Evolutionary conservation across 1,140 invertebrate species (phyloP).

Genomic region (Wiebesia pumilae): DNA sequence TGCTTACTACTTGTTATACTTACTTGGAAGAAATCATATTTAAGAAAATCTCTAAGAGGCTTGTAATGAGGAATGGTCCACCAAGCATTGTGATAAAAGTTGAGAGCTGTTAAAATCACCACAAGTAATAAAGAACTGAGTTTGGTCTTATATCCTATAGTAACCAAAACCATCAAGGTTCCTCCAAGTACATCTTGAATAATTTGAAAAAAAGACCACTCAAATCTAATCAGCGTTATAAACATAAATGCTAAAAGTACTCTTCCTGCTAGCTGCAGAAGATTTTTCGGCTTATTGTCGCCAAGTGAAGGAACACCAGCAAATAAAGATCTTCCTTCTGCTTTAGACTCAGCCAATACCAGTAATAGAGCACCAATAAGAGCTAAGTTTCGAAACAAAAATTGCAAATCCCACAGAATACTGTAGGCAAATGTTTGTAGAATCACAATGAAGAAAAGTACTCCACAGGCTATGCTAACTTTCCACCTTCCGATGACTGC

Average conservation of each 20-base stretch:
- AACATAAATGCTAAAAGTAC: conserved; percentile 99
- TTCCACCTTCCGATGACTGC: conserved; percentile 95
- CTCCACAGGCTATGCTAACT: conserved; percentile 95
- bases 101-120: conserved; percentile 90
- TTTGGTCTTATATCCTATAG: conserved; percentile 99
- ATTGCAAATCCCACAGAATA: conserved; percentile 98
- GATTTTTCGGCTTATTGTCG: conserved; percentile 98
- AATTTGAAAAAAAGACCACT: conserved; percentile 92
- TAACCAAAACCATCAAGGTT: conserved; percentile 95
- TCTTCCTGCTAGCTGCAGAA: conserved; percentile 96
- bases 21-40: conserved; percentile 99
- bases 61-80: conserved; percentile 97
- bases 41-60: conserved; percentile 98
- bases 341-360: conserved; percentile 94
- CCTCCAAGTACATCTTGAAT: conserved; percentile 90
- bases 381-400: conserved; percentile 95
- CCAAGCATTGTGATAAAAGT: conserved; percentile 98
- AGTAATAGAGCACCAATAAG: conserved; percentile 96
- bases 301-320: conserved; percentile 97
- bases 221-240: conserved; percentile 95
- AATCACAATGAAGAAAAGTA: conserved; percentile 97
- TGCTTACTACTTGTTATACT: conserved; percentile 46
- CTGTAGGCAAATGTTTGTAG: conserved; percentile 97
- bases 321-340: conserved; percentile 94
- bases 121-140: conserved; percentile 96